These are phyloP conservation scores for Dipus sagitta DNA, from an alignment of 2,797 vertebrate genomes.

Conservation along the genomic window DNA sequence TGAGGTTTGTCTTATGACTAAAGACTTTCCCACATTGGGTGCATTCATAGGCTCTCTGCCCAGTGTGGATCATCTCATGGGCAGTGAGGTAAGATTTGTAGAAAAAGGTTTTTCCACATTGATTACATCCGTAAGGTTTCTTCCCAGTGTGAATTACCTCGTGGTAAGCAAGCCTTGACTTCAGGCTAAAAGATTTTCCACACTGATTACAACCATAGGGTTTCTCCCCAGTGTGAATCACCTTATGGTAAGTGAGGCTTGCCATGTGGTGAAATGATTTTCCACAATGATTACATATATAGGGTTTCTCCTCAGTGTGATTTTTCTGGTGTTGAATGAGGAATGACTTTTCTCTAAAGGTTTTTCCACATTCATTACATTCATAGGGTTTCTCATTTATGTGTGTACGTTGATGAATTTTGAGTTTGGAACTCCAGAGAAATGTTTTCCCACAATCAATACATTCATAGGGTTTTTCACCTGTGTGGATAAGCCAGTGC, in stretches of 20 bases:
- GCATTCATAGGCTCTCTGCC: constrained; percentile 35
- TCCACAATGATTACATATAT: constrained; percentile 1
- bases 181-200: background rate
- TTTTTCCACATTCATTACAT: background rate
- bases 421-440: background rate
- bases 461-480: background rate
- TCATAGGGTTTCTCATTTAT: background rate
- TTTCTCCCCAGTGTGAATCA: constrained; percentile 23
- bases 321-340: constrained; percentile 1
- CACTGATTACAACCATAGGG: background rate
- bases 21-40: no score
- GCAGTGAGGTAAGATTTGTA: constrained; percentile 58
- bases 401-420: background rate
- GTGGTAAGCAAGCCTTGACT: constrained; percentile 71
- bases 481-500: no score
- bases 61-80: constrained; percentile 65
- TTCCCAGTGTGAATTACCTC: constrained; percentile 77
- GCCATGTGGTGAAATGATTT: background rate
- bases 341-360: constrained; percentile 12
- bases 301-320: constrained; percentile 3
- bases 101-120: constrained; percentile 72
- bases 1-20: no score
- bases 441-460: constrained; percentile 5
- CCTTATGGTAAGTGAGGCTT: background rate
- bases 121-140: constrained; percentile 73